Evolutionary conservation across 2,888 invertebrate genomes (phyloP).

Genomic region (Tetropium fuscum): DNA sequence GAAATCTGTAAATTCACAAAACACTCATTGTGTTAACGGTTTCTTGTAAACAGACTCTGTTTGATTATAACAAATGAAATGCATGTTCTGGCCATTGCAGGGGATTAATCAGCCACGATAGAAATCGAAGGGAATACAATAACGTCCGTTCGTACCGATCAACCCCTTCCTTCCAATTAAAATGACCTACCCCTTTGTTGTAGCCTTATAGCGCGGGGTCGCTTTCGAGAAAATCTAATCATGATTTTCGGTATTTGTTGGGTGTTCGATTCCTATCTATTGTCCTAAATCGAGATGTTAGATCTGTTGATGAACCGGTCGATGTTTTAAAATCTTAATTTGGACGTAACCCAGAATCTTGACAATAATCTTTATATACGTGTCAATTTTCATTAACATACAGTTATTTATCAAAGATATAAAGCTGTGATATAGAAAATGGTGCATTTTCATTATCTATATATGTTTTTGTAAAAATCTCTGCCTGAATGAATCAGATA

Average conservation of each 20-base stretch:
- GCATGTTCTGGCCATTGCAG: conserved; percentile 18
- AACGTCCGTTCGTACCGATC: conserved; percentile 33
- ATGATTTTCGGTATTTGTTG: conserved; percentile 43
- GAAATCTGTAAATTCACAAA: conserved; percentile 22
- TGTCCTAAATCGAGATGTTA: conserved; percentile 25
- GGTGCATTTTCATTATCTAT: too few relatives aligned
- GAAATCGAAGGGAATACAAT: conserved; percentile 39
- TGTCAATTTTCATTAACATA: too few relatives aligned
- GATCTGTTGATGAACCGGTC: conserved; percentile 2
- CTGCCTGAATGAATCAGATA: too few relatives aligned
- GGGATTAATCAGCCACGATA: conserved; percentile 43
- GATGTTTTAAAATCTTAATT: too few relatives aligned
- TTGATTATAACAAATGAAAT: conserved; percentile 25
- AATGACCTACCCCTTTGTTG: conserved; percentile 48
- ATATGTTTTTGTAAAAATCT: too few relatives aligned
- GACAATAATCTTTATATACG: too few relatives aligned
- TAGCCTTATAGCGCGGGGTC: conserved; percentile 32
- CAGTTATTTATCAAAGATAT: too few relatives aligned
- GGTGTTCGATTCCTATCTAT: conserved; percentile 30
- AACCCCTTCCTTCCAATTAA: conserved; percentile 47
- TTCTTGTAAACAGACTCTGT: conserved; percentile 17
- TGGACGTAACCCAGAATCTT: too few relatives aligned
- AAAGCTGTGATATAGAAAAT: too few relatives aligned
- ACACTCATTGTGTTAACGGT: conserved; percentile 22
- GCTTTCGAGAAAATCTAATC: conserved; percentile 43